These are phyloP conservation scores for Linyphia triangularis DNA, from an alignment of 2,888 invertebrate species.

Conservation along the genomic window DNA sequence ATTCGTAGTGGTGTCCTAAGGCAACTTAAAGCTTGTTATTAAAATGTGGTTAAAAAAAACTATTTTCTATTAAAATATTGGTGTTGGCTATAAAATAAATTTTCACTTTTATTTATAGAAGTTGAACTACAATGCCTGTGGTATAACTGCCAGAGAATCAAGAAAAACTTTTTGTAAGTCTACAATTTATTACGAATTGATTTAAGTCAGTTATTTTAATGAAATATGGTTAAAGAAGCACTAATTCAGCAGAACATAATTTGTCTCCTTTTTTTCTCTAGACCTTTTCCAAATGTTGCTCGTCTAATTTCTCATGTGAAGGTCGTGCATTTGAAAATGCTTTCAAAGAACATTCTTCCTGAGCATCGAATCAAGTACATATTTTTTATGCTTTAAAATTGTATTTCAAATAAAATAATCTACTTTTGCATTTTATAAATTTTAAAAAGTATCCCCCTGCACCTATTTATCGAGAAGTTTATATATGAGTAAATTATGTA, in stretches of 20 bases:
- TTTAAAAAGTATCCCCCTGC: no score
- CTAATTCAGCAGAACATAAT: neutral
- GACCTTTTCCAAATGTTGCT: conserved; percentile 91
- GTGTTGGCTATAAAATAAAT: no score
- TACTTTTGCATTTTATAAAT: no score
- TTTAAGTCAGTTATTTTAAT: neutral
- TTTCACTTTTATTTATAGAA: conserved; percentile 84
- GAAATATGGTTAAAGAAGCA: neutral
- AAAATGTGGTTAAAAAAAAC: no score
- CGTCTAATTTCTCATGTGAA: conserved; percentile 93
- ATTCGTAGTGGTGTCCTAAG: no score
- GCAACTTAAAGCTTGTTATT: no score
- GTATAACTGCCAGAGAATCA: conserved; percentile 90
- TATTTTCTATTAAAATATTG: no score
- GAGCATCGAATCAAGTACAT: conserved; percentile 85
- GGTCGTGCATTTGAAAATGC: conserved; percentile 93
- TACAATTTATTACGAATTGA: neutral
- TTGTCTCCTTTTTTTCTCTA: conserved; percentile 64
- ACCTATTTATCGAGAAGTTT: no score
- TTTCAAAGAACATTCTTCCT: conserved; percentile 86
- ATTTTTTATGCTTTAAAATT: no score
- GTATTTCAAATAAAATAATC: no score
- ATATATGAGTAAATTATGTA: no score
- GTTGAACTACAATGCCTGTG: conserved; percentile 90
- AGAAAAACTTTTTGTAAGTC: conserved; percentile 86